Base-by-base conservation (phyloP, 2,797 vertebrate genomes). In the Discoglossus pictus region DNA sequence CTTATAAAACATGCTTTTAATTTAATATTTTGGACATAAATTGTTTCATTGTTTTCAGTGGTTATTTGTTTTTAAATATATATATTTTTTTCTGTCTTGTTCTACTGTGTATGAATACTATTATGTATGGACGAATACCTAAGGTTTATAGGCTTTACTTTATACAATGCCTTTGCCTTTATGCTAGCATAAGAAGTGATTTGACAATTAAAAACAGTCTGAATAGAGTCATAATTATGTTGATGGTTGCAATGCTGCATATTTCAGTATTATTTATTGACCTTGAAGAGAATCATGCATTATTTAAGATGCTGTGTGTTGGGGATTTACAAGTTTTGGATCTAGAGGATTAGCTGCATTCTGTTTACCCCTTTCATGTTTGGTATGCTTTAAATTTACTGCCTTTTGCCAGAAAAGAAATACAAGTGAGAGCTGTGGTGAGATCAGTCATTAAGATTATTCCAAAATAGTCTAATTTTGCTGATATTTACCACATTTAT, bases 51-150 rank as follows among this genome's bases (percentile, higher is more conserved):
- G 38, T 35, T 20, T 36, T 36, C 16, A 51, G 51, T 54, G n/a
- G 42, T 71, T 63, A 54, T 23, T 48, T 44, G 31, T 56, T 47
- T 51, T 24, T n/a, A n/a, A n/a, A n/a, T n/a, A n/a, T n/a, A n/a
- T n/a, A n/a, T n/a, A n/a, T 9, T 52, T 23, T 42, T 64, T 61
- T 40, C 23, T 47, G 20, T 38, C 34, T 34, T 25, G 48, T 18
- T 44, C 16, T 16, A 39, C 35, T 58, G 59, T 50, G 54, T 70
- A 36, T 56, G 63, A 70, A 70, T 63, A 44, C 63, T 60, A 58
- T 70, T 63, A 56, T 63, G 54, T 50, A 56, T 70, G 68, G 60
- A 70, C 63, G 60, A 63, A 51, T 69, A 38, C 66, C 48, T 48
- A 18, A 25, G 9, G 4, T 40, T 40, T 23, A n/a, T 18, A 40